Percentiles rank a stretch among this genome's conserved stretches.
Conservation (phyloP, 2,888 invertebrate genomes). For the Scaeva pyrastri region DNA sequence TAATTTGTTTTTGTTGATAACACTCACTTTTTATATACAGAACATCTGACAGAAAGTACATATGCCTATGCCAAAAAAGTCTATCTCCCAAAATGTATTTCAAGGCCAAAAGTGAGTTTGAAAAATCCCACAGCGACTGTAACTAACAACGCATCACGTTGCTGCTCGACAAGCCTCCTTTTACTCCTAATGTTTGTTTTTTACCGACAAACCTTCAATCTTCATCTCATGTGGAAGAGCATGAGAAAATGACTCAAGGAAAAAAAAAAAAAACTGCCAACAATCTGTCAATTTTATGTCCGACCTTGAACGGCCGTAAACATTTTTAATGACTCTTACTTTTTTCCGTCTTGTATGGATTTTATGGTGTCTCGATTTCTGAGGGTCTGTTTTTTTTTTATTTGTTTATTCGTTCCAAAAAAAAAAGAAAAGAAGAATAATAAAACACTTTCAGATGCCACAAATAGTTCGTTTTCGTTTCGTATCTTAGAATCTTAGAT, state of each 20-base stretch:
- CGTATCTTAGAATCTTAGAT: constrained; percentile 38
- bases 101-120: background rate
- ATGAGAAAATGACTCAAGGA: constrained; percentile 44
- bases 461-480: constrained; percentile 62
- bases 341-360: constrained; percentile 78
- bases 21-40: too few species aligned
- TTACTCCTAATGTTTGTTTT: background rate
- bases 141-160: background rate
- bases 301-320: constrained; percentile 83
- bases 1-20: too few species aligned
- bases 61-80: background rate
- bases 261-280: constrained; percentile 35
- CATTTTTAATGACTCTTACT: constrained; percentile 83
- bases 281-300: constrained; percentile 72
- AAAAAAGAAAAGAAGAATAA: background rate
- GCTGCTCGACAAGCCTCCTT: constrained; percentile 16
- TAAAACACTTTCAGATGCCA: constrained; percentile 70
- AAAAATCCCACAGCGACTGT: background rate
- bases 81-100: background rate
- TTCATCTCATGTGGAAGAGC: constrained; percentile 44
- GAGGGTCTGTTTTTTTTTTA: background rate
- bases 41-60: too few species aligned
- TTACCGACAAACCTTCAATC: too few species aligned
- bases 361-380: constrained; percentile 48
- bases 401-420: constrained; percentile 2